Evolutionary conservation across 1,140 invertebrate species (phyloP).

Genomic region (Sycophila sp.): DNA sequence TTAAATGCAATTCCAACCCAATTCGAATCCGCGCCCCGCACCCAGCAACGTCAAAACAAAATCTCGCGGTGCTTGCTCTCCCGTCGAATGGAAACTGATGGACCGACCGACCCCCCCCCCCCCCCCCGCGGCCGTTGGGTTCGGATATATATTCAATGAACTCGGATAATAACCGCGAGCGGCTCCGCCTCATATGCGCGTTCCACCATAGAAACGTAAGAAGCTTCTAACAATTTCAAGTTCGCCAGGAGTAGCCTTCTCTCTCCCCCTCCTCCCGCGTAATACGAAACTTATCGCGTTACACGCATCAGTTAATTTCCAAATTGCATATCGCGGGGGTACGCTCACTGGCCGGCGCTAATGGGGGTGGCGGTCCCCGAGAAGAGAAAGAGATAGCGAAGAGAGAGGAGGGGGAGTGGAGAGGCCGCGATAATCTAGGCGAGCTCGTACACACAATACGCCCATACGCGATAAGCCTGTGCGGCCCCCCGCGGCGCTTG

Average conservation of each 20-base stretch:
- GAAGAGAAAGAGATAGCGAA: constrained; percentile 14
- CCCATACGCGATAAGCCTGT: constrained; percentile 53
- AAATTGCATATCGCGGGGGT: constrained; percentile 26
- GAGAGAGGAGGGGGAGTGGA: constrained; percentile 14
- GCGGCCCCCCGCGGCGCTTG: constrained; percentile 24
- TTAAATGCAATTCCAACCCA: too few species aligned
- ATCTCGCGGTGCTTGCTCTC: too few species aligned
- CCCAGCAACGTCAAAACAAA: too few species aligned
- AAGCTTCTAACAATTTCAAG: constrained; percentile 32
- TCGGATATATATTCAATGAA: too few species aligned
- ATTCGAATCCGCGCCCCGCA: too few species aligned
- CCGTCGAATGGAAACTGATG: too few species aligned
- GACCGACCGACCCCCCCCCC: too few species aligned
- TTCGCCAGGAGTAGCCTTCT: neutral
- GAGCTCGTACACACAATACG: constrained; percentile 47
- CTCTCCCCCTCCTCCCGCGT: neutral
- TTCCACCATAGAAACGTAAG: constrained; percentile 31
- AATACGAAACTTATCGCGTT: constrained; percentile 33
- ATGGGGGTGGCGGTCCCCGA: neutral
- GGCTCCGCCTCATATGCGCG: too few species aligned
- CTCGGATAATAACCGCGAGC: too few species aligned
- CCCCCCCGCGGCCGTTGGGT: too few species aligned
- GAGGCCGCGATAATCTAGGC: constrained; percentile 48
- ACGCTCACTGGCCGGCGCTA: neutral
- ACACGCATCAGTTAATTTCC: constrained; percentile 32